Percentiles rank a stretch among this genome's conserved stretches.
phyloP scores from a whole-genome alignment of 2,113 vertebrate species.

The Mesocricetus auratus region DNA sequence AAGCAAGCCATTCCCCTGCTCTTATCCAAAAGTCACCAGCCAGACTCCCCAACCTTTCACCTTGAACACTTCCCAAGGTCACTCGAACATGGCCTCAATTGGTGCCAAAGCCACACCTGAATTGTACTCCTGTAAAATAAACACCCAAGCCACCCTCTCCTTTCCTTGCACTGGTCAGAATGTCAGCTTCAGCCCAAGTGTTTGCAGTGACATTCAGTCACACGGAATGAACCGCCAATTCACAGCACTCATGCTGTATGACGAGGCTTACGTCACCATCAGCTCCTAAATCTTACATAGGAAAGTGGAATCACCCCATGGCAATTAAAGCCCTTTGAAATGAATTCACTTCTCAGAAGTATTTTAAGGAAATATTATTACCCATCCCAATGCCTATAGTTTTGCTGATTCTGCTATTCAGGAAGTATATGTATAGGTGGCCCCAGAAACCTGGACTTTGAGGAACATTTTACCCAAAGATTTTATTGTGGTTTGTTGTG shows the following conservation, averaged over 20 bases:
- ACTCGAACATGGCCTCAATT: background rate
- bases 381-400: conserved; percentile 5
- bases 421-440: conserved; percentile 3
- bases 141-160: background rate
- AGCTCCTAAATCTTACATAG: conserved; percentile 82
- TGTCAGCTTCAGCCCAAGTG: background rate
- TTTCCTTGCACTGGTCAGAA: background rate
- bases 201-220: conserved; percentile 32
- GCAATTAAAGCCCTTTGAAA: conserved; percentile 68
- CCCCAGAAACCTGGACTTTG: background rate
- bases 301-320: conserved; percentile 69
- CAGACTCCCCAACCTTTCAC: background rate
- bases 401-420: background rate
- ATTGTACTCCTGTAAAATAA: background rate
- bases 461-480: conserved; percentile 48
- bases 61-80: background rate
- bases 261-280: conserved; percentile 80
- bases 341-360: conserved; percentile 70
- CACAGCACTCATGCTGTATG: conserved; percentile 14
- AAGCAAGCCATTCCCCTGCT: background rate
- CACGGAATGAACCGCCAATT: conserved; percentile 55
- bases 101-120: background rate
- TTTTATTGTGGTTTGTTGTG: conserved; percentile 32
- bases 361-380: conserved; percentile 72
- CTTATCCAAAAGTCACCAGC: background rate